Evolutionary conservation across 2,113 vertebrate genomes (phyloP), one percentile per base, ranked within the genome.

Genomic region (Cynopterus brachyotis): DNA sequence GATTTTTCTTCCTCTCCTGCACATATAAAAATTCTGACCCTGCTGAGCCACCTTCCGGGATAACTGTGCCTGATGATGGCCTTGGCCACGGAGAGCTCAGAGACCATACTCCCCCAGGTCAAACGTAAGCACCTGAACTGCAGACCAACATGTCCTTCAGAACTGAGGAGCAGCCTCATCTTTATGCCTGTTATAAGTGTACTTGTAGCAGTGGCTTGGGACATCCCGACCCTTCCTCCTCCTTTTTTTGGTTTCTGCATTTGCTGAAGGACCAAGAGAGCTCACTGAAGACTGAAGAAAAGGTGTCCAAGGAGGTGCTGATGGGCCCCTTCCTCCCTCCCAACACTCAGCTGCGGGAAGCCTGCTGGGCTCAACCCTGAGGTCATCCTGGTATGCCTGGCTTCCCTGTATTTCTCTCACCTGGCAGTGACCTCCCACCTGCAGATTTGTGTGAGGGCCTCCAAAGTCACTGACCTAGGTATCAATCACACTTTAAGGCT

Each of bases 61-160:
- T 22, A 6, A 9, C 5, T 16, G 26, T 9, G 40, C 35, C 11
- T 1, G 0, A 2, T 4, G 37, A 67, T 11, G 24, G 60, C 72
- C 76, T 1, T 37, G 82, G 47, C 53, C 40, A 2, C 15, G 13
- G 55, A 50, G 59, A 4, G 10, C 50, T 28, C 55, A 3, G 47
- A 22, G 66, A 20, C 62, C 0, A 26, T 6, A 28, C 40, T 17
- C 22, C 26, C 42, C 22, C 67, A 50, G n/a, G 11, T 20, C 89
- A 64, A 16, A 78, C 11, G 4, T 2, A 5, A 11, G 26, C 66
- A 60, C 40, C 4, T 16, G 16, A 47, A 2, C 64, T 13, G 3
- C 32, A 4, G 1, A 13, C 3, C 55, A 4, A 37, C 37, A 8
- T 0, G 0, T 19, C 32, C 26, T 37, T 16, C 55, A 17, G 8